phyloP scores from a whole-genome alignment of 1,140 invertebrate genomes.

The Littorina saxatilis region DNA sequence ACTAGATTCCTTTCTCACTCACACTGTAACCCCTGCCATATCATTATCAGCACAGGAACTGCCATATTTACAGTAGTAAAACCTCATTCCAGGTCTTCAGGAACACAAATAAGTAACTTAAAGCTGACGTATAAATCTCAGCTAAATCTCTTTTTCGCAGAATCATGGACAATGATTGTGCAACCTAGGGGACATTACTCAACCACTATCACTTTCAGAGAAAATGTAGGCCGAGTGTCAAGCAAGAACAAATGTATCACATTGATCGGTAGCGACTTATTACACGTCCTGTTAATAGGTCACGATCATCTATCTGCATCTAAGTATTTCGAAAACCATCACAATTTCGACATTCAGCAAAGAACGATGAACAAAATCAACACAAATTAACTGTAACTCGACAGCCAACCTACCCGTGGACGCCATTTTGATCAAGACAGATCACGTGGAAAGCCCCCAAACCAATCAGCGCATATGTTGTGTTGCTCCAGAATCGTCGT shows the following conservation, averaged over 20 bases:
- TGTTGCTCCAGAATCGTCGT: neutral
- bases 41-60: no score
- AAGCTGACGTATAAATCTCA: no score
- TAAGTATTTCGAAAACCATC: neutral
- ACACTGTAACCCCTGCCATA: no score
- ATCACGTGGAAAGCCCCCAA: neutral
- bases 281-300: neutral
- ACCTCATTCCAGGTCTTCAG: no score
- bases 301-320: neutral
- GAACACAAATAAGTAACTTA: no score
- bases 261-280: neutral
- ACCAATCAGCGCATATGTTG: neutral
- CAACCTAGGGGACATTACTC: no score
- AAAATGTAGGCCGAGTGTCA: no score
- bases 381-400: neutral
- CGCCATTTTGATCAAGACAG: neutral
- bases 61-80: no score
- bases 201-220: no score
- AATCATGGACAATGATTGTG: no score
- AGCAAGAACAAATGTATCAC: neutral
- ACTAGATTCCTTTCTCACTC: no score
- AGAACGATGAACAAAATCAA: neutral
- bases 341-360: neutral
- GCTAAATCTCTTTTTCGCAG: no score
- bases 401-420: neutral